Base-by-base conservation (phyloP, 2,888 invertebrate species). In the Tipula confusa region DNA sequence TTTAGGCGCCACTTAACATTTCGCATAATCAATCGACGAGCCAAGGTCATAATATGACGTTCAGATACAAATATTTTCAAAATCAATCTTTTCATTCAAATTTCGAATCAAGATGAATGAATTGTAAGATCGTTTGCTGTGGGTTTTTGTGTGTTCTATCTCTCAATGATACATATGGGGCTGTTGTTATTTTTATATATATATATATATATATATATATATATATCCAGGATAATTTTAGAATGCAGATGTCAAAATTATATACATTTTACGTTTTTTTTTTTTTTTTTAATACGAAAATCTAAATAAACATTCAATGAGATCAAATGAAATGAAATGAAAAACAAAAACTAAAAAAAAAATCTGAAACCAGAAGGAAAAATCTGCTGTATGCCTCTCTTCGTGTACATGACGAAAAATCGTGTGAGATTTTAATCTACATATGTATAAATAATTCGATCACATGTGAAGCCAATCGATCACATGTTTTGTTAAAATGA, bases 161-260 rank as follows among this genome's bases (percentile, higher is more conserved):
- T 64, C 24, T 64, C 64, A 64, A 64, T 64, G 64, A 64, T 64
- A 64, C 64, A 64, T 64, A 64, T 64, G 64, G 64, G 64, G 64
- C 64, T 64, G 64, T 64, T 64, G 64, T 64, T 64, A 64, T 64
- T 64, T 64, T 64, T 64, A 24, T 64, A 64, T 24, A n/a, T n/a
- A n/a, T n/a, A n/a, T n/a, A n/a, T n/a, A n/a, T n/a, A n/a, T n/a
- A n/a, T n/a, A n/a, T n/a, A n/a, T n/a, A n/a, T n/a, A n/a, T n/a
- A n/a, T n/a, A n/a, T n/a, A n/a, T 64, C 18, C 24, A 64, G 64
- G 64, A 64, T 64, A 64, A 64, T 64, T 64, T 64, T 64, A 64
- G 64, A 64, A 64, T 64, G 64, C 64, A 64, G 64, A 64, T 64
- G 64, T 64, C 64, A 64, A 64, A 64, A 64, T 64, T 64, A 64